Evolutionary conservation across 1,140 invertebrate genomes (phyloP).

Genomic region (Galleria mellonella): DNA sequence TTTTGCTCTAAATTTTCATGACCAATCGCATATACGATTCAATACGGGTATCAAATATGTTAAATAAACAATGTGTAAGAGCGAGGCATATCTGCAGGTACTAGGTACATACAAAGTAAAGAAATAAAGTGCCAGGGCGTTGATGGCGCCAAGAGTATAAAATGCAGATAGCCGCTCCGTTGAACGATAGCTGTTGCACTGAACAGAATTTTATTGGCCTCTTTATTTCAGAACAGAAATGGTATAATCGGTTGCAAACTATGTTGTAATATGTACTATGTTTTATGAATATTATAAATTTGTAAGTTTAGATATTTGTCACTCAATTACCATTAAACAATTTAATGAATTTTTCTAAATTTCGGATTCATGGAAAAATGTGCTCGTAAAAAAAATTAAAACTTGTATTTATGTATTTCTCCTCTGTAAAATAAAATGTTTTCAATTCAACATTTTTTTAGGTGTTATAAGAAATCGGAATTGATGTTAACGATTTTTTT

Average conservation of each 20-base stretch:
- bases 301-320: too few species aligned
- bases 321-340: too few species aligned
- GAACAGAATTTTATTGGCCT: slow-evolving; percentile 47
- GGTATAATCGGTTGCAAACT: slow-evolving; percentile 1
- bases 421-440: too few species aligned
- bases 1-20: neutral
- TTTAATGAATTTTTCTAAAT: too few species aligned
- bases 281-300: too few species aligned
- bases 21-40: slow-evolving; percentile 13
- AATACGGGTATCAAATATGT: slow-evolving; percentile 21
- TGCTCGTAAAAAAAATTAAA: too few species aligned
- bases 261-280: neutral
- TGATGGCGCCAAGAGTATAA: slow-evolving; percentile 40
- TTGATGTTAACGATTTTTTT: too few species aligned
- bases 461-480: too few species aligned
- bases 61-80: slow-evolving; percentile 35
- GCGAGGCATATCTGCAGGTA: slow-evolving; percentile 8
- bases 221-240: slow-evolving; percentile 33
- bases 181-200: slow-evolving; percentile 39
- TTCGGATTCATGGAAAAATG: too few species aligned
- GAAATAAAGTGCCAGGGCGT: slow-evolving; percentile 31
- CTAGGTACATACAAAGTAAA: slow-evolving; percentile 36
- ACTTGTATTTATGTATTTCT: too few species aligned
- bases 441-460: too few species aligned
- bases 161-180: slow-evolving; percentile 52